phyloP scores from a whole-genome alignment of 1,140 invertebrate genomes.

The Diorhabda elongata region DNA sequence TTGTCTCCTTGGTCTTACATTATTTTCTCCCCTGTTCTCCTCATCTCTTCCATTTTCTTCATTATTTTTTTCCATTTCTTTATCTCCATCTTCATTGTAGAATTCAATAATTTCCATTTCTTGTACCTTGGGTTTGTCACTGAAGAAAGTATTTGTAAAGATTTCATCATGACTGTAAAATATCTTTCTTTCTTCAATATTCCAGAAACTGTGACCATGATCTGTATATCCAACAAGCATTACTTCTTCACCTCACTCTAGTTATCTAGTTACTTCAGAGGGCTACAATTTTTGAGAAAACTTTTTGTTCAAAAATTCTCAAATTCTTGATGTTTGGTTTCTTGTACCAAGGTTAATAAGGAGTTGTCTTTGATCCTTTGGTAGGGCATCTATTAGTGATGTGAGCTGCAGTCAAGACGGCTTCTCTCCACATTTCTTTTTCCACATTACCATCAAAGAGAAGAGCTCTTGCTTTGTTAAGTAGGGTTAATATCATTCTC shows the following conservation, averaged over 20 bases:
- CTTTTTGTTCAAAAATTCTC: background rate
- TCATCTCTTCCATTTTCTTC: background rate
- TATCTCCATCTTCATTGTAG: background rate
- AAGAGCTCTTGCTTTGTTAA: slow-evolving; percentile 41
- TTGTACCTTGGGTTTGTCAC: too few relatives aligned
- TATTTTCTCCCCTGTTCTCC: background rate
- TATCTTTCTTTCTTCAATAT: too few relatives aligned
- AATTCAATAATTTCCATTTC: background rate
- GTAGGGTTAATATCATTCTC: background rate
- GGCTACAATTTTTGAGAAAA: background rate
- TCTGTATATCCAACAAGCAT: background rate
- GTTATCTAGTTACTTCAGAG: too few relatives aligned
- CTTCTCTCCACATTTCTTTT: slow-evolving; percentile 40
- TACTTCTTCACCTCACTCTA: too few relatives aligned
- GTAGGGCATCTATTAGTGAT: slow-evolving; percentile 43
- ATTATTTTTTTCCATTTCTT: background rate
- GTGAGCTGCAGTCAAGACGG: slow-evolving; percentile 41
- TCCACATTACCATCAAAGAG: slow-evolving; percentile 33
- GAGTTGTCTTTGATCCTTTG: background rate
- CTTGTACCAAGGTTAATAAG: background rate
- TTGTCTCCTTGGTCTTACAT: background rate
- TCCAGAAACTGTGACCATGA: background rate
- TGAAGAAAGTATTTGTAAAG: too few relatives aligned
- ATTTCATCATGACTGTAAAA: too few relatives aligned
- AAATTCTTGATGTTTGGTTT: background rate